phyloP scores from a whole-genome alignment of 1,140 invertebrate genomes.

The Rhyacophila brunnea region DNA sequence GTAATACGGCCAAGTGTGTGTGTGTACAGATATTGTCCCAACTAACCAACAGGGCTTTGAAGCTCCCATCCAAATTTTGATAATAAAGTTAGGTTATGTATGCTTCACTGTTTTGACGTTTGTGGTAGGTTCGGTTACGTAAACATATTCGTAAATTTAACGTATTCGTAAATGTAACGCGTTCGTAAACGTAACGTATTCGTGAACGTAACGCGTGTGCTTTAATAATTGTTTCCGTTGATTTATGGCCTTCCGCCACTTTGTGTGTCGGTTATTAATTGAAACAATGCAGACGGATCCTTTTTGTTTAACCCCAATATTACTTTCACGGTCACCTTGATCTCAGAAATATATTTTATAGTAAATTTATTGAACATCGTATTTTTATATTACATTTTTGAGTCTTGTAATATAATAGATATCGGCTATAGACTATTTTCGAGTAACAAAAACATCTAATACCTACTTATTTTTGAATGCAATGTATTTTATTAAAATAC shows the following conservation, averaged over 20 bases:
- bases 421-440: too few species aligned
- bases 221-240: conserved; percentile 3
- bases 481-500: too few species aligned
- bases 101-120: conserved; percentile 8
- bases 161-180: neutral
- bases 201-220: conserved; percentile 1
- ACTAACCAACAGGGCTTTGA: neutral
- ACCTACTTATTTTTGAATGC: too few species aligned
- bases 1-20: too few species aligned
- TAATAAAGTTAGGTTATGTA: conserved; percentile 1
- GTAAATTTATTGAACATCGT: too few species aligned
- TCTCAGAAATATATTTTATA: too few species aligned
- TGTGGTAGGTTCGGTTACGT: conserved; percentile 5
- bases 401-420: too few species aligned
- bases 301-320: too few species aligned
- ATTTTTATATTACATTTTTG: too few species aligned
- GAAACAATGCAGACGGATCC: conserved; percentile 7
- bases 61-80: neutral
- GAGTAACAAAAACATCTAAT: too few species aligned
- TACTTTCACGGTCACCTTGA: too few species aligned
- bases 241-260: conserved; percentile 14
- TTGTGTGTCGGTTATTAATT: conserved; percentile 17
- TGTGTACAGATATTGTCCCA: too few species aligned
- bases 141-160: neutral
- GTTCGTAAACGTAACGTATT: neutral